A percentile compares a stretch with the other conserved stretches of the same genome.
Conservation (phyloP, 2,113 vertebrate species). For the Lepus europaeus region DNA sequence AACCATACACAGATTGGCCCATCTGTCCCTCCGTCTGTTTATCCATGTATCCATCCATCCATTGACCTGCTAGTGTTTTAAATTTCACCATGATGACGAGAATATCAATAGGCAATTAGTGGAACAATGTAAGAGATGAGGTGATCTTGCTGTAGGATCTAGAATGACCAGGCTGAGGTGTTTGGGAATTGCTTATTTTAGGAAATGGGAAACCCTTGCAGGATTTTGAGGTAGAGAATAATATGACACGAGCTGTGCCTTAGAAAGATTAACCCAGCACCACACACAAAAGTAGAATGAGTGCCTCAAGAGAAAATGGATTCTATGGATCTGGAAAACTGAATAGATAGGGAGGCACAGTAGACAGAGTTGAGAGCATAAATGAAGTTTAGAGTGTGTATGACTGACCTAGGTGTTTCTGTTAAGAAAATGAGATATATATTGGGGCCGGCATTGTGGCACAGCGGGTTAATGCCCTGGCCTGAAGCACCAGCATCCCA, state of each 20-base stretch:
- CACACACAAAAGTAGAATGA: accelerated
- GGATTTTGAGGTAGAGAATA: background rate
- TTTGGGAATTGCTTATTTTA: background rate
- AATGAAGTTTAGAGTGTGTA: background rate
- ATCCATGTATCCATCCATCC: background rate
- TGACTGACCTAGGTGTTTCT: background rate
- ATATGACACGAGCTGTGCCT: background rate
- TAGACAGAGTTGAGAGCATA: background rate
- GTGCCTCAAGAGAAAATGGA: background rate
- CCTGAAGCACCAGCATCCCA: too few relatives aligned
- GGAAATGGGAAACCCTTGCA: background rate
- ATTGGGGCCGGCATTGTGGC: too few relatives aligned
- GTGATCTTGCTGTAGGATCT: background rate
- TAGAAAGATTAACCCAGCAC: background rate
- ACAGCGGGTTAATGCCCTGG: too few relatives aligned
- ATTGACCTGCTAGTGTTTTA: background rate
- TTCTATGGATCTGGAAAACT: too few relatives aligned
- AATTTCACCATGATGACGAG: background rate
- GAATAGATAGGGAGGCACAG: background rate
- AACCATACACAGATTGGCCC: background rate
- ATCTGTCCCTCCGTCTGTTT: background rate
- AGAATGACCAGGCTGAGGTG: background rate
- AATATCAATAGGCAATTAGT: background rate
- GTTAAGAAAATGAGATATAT: background rate
- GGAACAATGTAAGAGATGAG: background rate